phyloP scores from a whole-genome alignment of 2,888 invertebrate species.

The Danaus chrysippus region DNA sequence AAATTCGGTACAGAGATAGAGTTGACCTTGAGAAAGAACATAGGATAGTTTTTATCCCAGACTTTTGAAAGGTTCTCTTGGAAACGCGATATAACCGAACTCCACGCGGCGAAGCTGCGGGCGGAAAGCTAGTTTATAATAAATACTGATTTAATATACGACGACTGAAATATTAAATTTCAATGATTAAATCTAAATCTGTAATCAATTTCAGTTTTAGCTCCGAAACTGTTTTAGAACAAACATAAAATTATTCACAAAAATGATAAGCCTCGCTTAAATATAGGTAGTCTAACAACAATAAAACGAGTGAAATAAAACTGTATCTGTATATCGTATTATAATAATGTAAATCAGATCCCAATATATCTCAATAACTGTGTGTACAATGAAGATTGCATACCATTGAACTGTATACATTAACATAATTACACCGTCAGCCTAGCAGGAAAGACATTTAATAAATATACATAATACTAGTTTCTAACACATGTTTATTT shows the following conservation, averaged over 20 bases:
- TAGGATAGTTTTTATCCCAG: no score
- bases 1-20: no score
- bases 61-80: no score
- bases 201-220: no score
- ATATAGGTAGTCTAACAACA: neutral
- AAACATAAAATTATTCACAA: neutral
- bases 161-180: no score
- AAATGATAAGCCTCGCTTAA: neutral
- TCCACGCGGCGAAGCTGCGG: no score
- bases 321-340: neutral
- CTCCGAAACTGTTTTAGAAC: no score
- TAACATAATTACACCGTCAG: conserved; percentile 20
- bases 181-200: no score
- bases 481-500: neutral
- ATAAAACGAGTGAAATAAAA: neutral
- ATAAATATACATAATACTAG: neutral
- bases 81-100: no score
- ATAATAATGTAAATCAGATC: conserved; percentile 19
- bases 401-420: conserved; percentile 20
- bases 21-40: no score
- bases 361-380: conserved; percentile 21
- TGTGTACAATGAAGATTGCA: conserved; percentile 8
- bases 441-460: neutral
- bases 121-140: no score
- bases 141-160: no score